A percentile compares a stretch with the other conserved stretches of the same genome.
phyloP scores from a whole-genome alignment of 2,113 vertebrate species.

The Melanotaenia duboulayi region DNA sequence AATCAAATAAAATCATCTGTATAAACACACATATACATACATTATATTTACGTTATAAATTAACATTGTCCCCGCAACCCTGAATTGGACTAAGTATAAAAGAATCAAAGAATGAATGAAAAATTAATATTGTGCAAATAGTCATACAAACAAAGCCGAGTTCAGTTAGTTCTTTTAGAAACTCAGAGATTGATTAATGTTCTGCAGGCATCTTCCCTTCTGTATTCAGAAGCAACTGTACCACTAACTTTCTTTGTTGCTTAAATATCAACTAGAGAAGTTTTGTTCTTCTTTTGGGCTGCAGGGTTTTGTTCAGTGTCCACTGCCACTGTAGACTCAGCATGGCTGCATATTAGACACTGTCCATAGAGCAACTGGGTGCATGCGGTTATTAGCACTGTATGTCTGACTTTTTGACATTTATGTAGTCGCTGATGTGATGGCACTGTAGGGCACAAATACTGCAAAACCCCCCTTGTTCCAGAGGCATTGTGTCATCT shows the following conservation, averaged over 20 bases:
- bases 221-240: constrained; percentile 38
- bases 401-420: background rate
- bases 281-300: constrained; percentile 48
- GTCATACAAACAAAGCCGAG: constrained; percentile 62
- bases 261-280: background rate
- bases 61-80: constrained; percentile 56
- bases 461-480: background rate
- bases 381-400: background rate
- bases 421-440: background rate
- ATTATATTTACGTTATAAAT: constrained; percentile 72
- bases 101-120: too few relatives aligned
- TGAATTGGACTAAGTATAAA: too few relatives aligned
- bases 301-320: constrained; percentile 52
- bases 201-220: constrained; percentile 14
- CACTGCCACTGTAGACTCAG: constrained; percentile 12
- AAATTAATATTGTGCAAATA: constrained; percentile 78
- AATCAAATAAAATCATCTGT: constrained; percentile 64
- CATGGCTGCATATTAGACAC: constrained; percentile 18
- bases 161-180: constrained; percentile 38
- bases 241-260: constrained; percentile 27
- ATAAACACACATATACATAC: constrained; percentile 27
- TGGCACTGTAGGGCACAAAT: background rate
- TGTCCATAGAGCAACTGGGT: constrained; percentile 9
- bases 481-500: constrained; percentile 27
- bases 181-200: constrained; percentile 25